Percentiles rank a stretch among this genome's conserved stretches.
Conservation (phyloP, 35 echinoderm and acorn worm genomes). For the Acanthaster planci region DNA sequence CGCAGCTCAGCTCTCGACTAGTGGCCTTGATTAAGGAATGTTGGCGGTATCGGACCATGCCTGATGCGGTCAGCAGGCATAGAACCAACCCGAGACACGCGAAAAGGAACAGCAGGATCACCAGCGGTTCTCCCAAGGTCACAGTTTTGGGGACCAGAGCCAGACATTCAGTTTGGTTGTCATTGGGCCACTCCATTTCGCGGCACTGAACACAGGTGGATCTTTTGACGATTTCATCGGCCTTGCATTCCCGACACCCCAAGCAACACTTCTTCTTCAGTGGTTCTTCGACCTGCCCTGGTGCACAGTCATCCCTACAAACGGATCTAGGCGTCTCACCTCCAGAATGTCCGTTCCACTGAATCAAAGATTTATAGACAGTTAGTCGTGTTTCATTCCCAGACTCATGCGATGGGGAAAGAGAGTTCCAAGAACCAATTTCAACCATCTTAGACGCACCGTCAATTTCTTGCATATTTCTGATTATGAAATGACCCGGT, state of each 20-base stretch:
- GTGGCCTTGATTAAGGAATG: constrained; percentile 36
- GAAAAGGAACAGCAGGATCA: not conserved
- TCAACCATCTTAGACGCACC: not conserved
- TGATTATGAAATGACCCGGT: constrained; percentile 16
- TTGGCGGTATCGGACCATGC: constrained; percentile 1
- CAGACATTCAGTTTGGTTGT: not conserved
- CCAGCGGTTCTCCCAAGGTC: not conserved
- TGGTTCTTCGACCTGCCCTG: constrained; percentile 1
- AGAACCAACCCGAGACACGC: not conserved
- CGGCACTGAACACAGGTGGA: constrained; percentile 24
- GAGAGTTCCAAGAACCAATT: constrained; percentile 38
- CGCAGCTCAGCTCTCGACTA: constrained; percentile 30
- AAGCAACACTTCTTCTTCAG: constrained; percentile 30
- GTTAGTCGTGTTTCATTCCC: not conserved
- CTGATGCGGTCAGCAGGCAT: not conserved
- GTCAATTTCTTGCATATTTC: constrained; percentile 28
- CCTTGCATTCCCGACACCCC: constrained; percentile 39
- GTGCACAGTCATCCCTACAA: constrained; percentile 24
- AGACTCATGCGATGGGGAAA: not conserved
- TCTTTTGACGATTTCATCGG: constrained; percentile 32
- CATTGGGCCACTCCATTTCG: constrained; percentile 37
- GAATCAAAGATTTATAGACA: constrained; percentile 2
- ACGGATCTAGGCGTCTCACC: constrained; percentile 2
- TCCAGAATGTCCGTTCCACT: constrained; percentile 10
- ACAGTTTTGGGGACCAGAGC: not conserved